Evolutionary conservation across 2,113 vertebrate species (phyloP).

Genomic region (Connochaetes taurinus): DNA sequence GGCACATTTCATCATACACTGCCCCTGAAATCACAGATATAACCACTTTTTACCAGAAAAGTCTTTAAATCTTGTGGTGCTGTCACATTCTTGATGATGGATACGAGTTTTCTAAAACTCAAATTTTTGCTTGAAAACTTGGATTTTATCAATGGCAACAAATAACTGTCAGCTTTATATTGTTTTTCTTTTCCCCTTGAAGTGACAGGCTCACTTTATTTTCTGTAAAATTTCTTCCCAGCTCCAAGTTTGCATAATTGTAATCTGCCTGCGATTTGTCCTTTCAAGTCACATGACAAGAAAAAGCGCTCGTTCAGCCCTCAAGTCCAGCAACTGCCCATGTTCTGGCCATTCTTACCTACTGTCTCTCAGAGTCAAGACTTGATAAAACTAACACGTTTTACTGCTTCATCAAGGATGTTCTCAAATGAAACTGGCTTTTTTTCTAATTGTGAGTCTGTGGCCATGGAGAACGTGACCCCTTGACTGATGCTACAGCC

Average conservation of each 20-base stretch:
- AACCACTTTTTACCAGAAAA: not conserved
- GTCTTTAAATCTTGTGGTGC: not conserved
- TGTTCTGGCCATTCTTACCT: not conserved
- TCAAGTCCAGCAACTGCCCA: not conserved
- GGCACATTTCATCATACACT: not conserved
- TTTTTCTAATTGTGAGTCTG: not conserved
- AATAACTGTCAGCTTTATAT: not conserved
- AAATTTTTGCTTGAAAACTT: conserved; percentile 6
- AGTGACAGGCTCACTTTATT: not conserved
- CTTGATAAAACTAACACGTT: not conserved
- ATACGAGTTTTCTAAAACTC: conserved; percentile 1
- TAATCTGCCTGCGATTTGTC: not conserved
- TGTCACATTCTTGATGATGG: not conserved
- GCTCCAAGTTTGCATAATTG: not conserved
- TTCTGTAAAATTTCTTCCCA: not conserved
- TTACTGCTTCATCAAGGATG: not conserved
- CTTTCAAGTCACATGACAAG: not conserved
- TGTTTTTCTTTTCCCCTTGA: not conserved
- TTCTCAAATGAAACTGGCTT: not conserved
- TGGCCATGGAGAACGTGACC: not conserved
- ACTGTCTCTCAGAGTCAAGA: not conserved
- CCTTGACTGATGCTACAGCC: not conserved
- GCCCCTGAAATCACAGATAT: not conserved
- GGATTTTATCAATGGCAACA: not conserved
- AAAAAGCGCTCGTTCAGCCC: not conserved